These are phyloP conservation scores for Prunella himalayana DNA, from an alignment of 2,113 vertebrate species.

Conservation along the genomic window DNA sequence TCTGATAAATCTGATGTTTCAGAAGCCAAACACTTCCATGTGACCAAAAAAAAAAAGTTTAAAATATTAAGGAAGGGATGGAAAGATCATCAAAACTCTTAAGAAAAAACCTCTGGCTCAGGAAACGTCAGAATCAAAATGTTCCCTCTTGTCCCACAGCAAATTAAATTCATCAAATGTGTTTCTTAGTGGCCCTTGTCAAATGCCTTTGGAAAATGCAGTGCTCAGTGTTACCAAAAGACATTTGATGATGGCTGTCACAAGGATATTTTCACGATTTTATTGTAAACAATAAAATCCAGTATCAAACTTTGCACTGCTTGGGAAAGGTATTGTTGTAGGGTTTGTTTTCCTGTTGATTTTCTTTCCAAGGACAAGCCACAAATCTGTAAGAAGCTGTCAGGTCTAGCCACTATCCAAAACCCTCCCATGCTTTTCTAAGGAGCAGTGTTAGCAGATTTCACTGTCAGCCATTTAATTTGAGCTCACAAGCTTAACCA, in stretches of 20 bases:
- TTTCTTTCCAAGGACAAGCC: neutral
- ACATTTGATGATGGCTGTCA: neutral
- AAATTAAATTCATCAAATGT: neutral
- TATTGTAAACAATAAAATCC: neutral
- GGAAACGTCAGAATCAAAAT: neutral
- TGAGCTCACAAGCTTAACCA: neutral
- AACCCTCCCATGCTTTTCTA: neutral
- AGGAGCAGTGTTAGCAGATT: neutral
- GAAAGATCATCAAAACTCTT: neutral
- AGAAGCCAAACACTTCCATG: neutral
- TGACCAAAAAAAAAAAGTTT: neutral
- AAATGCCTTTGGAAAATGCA: neutral
- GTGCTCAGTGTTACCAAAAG: neutral
- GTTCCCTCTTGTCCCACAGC: neutral
- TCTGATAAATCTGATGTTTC: neutral
- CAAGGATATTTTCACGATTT: neutral
- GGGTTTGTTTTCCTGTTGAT: neutral
- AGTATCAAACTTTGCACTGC: neutral
- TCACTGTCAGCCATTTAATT: constrained; percentile 39
- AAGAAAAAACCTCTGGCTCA: neutral
- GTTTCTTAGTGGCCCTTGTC: neutral
- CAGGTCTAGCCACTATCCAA: neutral
- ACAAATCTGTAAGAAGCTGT: neutral
- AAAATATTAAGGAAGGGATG: neutral
- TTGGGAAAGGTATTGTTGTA: neutral